Base-by-base conservation (phyloP, 2,113 vertebrate genomes). In the Pelmatolapia mariae region DNA sequence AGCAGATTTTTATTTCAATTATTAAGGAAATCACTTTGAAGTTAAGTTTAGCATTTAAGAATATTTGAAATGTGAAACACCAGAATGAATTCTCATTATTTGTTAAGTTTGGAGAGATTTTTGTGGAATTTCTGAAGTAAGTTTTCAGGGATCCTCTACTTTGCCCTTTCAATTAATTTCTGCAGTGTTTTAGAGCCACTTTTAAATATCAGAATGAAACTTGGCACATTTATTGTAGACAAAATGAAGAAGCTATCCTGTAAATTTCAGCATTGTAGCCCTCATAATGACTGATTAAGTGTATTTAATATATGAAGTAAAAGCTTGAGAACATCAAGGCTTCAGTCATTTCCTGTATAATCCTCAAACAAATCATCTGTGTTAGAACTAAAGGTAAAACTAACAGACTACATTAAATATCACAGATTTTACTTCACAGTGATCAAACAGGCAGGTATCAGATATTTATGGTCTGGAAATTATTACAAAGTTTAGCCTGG, bases 401-500 rank as follows among this genome's bases (percentile, higher is more conserved):
- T 40, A 5, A 40, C 40, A 43, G 11, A 5, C 5, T 12, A 3
- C 5, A 43, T 5, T 3, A 12, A 1, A 12, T 1, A 5, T 43
- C 40, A 3, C 2, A 12, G 0, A 43, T 43, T 5, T 43, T 0
- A 12, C 0, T 43, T 43, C 11, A 12, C 5, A 1, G 5, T 40
- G 36, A 0, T 38, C 0, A 40, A 40, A 40, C 11, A 5, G 2
- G 2, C 5, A 40, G 38, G 2, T 5, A 40, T 11, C 10, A 11
- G 38, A 0, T 11, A 40, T 40, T 11, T 40, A 40, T 40, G 38
- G 10, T 12, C 12, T 3, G 1, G 1, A 40, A 40, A 43, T 43
- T 0, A 13, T 5, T 5, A 0, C 0, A 12, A 43, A 0, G 5
- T 6, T 43, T 13, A 0, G 0, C 0, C 1, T 13, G 1, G 5